Evolutionary conservation across 35 echinoderm and acorn worm species (phyloP).

Genomic region (Heliocidaris tuberculata): DNA sequence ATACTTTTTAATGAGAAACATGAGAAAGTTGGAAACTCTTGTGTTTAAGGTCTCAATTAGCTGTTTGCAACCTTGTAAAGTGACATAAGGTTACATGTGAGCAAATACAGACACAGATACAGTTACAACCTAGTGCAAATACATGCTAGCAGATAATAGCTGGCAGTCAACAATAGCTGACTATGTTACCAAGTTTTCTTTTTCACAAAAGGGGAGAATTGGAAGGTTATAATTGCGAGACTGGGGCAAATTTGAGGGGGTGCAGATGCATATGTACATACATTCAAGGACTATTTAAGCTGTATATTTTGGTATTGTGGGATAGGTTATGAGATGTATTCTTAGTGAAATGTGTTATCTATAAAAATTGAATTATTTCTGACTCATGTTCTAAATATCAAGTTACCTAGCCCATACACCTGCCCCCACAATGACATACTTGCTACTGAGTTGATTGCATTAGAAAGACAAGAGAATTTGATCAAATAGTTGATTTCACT

Average conservation of each 20-base stretch:
- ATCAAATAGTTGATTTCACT: too few relatives aligned
- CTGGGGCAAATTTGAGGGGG: not conserved
- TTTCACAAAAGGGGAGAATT: not conserved
- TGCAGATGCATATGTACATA: not conserved
- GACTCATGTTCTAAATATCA: not conserved
- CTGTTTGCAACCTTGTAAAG: not conserved
- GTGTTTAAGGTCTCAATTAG: not conserved
- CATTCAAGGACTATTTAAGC: not conserved
- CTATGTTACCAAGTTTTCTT: not conserved
- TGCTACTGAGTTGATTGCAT: too few relatives aligned
- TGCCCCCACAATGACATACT: not conserved
- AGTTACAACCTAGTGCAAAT: conserved; percentile 27
- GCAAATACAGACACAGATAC: conserved; percentile 17
- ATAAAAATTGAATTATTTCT: not conserved
- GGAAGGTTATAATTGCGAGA: not conserved
- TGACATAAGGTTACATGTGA: conserved; percentile 17
- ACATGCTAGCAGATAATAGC: conserved; percentile 20
- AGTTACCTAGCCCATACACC: not conserved
- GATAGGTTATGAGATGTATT: not conserved
- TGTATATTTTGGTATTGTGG: not conserved
- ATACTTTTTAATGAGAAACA: not conserved
- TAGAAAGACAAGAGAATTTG: too few relatives aligned
- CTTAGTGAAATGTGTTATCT: not conserved
- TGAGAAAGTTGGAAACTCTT: not conserved
- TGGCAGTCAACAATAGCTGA: not conserved